Evolutionary conservation across 1,140 invertebrate genomes (phyloP).

Genomic region (Dendrolimus kikuchii): DNA sequence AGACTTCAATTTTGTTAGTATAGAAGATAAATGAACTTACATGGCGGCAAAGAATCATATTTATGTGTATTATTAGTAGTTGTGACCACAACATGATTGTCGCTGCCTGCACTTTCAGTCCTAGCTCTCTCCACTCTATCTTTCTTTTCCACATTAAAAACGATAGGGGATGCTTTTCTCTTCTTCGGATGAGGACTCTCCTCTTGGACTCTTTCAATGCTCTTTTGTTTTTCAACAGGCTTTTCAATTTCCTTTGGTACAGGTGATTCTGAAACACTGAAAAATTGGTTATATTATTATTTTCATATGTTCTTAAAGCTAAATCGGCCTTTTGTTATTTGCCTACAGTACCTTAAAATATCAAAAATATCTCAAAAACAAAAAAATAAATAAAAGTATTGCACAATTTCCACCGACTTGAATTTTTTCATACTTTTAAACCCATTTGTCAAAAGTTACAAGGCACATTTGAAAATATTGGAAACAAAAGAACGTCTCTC

Average conservation of each 20-base stretch:
- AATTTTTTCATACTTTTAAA: too few species aligned
- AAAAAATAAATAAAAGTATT: too few species aligned
- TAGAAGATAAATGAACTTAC: conserved; percentile 42
- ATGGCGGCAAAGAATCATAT: conserved; percentile 62
- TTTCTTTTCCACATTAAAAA: conserved; percentile 65
- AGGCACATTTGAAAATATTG: too few species aligned
- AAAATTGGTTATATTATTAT: too few species aligned
- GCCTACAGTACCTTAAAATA: too few species aligned
- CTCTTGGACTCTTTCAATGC: conserved; percentile 6
- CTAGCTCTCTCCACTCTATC: conserved; percentile 38
- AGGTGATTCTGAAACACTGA: conserved; percentile 11
- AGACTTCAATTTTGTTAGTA: neutral
- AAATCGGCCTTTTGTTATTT: too few species aligned
- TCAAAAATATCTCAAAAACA: too few species aligned
- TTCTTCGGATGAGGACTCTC: conserved; percentile 38
- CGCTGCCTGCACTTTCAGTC: conserved; percentile 53
- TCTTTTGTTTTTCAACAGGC: conserved; percentile 7
- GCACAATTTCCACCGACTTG: too few species aligned
- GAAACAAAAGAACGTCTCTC: too few species aligned
- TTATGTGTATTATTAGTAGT: conserved; percentile 46
- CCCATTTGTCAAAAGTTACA: too few species aligned
- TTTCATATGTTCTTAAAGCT: too few species aligned
- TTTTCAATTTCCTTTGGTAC: conserved; percentile 4
- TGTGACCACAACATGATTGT: conserved; percentile 45
- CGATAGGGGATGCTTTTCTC: conserved; percentile 68